Evolutionary conservation across 37 sponge, comb jelly and placozoan genomes (phyloP).

Genomic region (Ianthella basta): DNA sequence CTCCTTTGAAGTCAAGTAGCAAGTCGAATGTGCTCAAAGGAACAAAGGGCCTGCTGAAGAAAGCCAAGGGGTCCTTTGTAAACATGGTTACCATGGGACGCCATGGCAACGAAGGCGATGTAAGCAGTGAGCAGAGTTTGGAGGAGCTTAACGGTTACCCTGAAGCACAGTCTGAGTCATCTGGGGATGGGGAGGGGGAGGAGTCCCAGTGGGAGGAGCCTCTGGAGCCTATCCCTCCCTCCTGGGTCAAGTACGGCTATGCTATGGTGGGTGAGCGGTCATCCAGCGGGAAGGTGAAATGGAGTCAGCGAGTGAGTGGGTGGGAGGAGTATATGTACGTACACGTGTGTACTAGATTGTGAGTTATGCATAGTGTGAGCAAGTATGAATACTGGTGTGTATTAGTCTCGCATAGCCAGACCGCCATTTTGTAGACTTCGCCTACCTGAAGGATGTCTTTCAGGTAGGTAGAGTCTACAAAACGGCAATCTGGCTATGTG

Average conservation of each 20-base stretch:
- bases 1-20: not conserved
- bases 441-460: no score
- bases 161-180: not conserved
- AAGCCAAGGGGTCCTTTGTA: constrained; percentile 14
- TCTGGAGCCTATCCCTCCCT: constrained; percentile 42
- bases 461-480: no score
- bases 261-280: constrained; percentile 69
- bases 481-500: no score
- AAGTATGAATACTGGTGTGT: no score
- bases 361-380: not conserved
- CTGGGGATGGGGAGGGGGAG: not conserved
- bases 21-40: not conserved
- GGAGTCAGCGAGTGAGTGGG: constrained; percentile 14
- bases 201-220: constrained; percentile 36
- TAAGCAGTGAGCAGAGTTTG: not conserved
- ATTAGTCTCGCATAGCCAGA: no score
- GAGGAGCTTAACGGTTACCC: not conserved
- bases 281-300: constrained; percentile 32
- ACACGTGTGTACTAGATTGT: no score
- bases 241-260: constrained; percentile 71
- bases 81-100: not conserved
- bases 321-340: no score
- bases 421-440: no score
- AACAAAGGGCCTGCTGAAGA: not conserved
- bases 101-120: not conserved